These are phyloP conservation scores for Parnassius apollo DNA, from an alignment of 2,888 invertebrate species.

Conservation along the genomic window DNA sequence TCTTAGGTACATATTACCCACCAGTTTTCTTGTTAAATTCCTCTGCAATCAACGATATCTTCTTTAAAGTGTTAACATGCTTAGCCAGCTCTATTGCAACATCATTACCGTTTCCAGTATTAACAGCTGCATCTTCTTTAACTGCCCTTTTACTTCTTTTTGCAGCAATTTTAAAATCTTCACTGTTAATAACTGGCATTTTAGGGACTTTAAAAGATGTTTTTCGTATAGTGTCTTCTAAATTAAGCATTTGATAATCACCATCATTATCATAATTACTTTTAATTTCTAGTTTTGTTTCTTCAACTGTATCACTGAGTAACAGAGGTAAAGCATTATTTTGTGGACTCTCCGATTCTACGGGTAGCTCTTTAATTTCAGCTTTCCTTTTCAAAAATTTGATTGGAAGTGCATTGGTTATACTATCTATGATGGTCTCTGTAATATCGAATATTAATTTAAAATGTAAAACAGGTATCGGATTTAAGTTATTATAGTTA, in stretches of 20 bases:
- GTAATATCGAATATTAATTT: constrained; percentile 23
- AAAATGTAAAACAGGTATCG: not conserved
- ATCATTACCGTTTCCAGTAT: constrained; percentile 59
- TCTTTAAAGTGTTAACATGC: constrained; percentile 62
- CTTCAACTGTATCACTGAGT: constrained; percentile 48
- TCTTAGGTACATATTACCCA: constrained; percentile 30
- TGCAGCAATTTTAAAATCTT: constrained; percentile 51
- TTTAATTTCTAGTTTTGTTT: constrained; percentile 30
- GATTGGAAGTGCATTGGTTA: constrained; percentile 64
- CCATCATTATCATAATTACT: constrained; percentile 28
- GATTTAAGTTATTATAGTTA: not conserved
- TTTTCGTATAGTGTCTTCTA: constrained; percentile 29
- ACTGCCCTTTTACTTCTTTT: constrained; percentile 40
- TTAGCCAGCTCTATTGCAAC: constrained; percentile 64
- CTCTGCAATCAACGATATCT: constrained; percentile 73
- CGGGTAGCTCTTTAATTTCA: constrained; percentile 49
- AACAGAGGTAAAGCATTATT: constrained; percentile 59
- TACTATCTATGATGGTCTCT: constrained; percentile 65
- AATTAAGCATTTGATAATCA: constrained; percentile 33
- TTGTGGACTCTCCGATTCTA: constrained; percentile 57
- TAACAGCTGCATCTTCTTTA: constrained; percentile 55
- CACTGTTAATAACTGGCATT: constrained; percentile 67
- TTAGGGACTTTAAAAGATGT: constrained; percentile 57
- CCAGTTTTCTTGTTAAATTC: constrained; percentile 76
- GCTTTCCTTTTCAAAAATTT: constrained; percentile 51